phyloP scores from a whole-genome alignment of 2,113 vertebrate species.

The Chamaetylas fuelleborni region DNA sequence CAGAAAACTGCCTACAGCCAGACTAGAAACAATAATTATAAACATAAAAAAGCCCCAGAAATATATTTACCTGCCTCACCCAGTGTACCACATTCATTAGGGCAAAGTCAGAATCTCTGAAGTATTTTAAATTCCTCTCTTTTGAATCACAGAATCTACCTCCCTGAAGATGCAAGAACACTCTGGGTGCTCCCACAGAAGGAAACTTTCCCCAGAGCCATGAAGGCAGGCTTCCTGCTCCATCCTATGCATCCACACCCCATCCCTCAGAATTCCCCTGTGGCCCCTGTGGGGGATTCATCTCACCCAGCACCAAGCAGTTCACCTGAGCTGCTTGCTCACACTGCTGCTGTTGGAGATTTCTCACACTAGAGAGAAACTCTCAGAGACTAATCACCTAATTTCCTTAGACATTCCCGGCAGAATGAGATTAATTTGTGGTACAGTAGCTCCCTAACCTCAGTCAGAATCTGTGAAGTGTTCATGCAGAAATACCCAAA shows the following conservation, averaged over 20 bases:
- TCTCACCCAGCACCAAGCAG: neutral
- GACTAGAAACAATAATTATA: neutral
- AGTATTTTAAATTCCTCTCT: neutral
- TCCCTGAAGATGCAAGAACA: neutral
- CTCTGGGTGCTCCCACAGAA: neutral
- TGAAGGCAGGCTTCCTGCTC: neutral
- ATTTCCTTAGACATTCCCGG: constrained; percentile 19
- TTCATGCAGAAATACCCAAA: neutral
- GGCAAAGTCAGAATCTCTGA: neutral
- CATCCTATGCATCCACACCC: neutral
- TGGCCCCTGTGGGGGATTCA: rapidly evolving
- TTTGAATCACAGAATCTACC: neutral
- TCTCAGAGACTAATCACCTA: constrained; percentile 2
- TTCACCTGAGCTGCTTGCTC: neutral
- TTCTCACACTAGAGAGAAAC: neutral
- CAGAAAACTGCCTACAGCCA: neutral
- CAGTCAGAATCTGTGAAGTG: neutral
- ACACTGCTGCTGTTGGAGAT: neutral
- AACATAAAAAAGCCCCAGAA: rapidly evolving
- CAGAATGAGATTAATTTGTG: constrained; percentile 43
- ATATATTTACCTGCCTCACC: neutral
- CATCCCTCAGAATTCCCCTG: rapidly evolving
- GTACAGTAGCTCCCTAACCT: constrained; percentile 22
- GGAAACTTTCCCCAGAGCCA: neutral
- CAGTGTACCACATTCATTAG: rapidly evolving